These are phyloP conservation scores for Porites lobata DNA, from an alignment of 92 coral and sea anemone genomes.

Conservation along the genomic window DNA sequence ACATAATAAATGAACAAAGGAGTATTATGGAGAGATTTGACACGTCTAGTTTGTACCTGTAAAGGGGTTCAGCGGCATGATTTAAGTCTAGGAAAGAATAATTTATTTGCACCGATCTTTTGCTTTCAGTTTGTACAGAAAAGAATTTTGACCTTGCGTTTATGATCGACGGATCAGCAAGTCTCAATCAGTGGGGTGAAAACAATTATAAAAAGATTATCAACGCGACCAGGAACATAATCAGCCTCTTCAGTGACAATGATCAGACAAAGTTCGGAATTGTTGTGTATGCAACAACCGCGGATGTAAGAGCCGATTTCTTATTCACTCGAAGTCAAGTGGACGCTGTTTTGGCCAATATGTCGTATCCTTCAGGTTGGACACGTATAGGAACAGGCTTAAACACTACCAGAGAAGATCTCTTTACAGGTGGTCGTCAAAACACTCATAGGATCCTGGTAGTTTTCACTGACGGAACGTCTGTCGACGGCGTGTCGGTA, in stretches of 20 bases:
- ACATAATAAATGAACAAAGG: too few relatives aligned
- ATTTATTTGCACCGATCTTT: neutral
- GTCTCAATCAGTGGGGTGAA: constrained; percentile 34
- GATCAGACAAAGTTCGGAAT: constrained; percentile 2
- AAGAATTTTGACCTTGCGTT: constrained; percentile 14
- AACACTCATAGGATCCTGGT: constrained; percentile 31
- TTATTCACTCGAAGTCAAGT: neutral
- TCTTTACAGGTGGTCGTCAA: constrained; percentile 8
- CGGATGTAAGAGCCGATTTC: constrained; percentile 21
- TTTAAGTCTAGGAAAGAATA: neutral
- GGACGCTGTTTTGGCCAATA: neutral
- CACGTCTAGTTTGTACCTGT: too few relatives aligned
- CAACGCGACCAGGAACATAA: neutral
- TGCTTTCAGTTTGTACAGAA: constrained; percentile 20
- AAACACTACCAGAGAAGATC: constrained; percentile 6
- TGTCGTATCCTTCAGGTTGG: constrained; percentile 29
- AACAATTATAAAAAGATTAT: constrained; percentile 24
- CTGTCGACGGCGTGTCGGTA: constrained; percentile 29
- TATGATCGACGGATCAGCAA: constrained; percentile 40
- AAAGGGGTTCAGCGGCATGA: too few relatives aligned
- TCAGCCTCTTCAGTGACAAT: constrained; percentile 3
- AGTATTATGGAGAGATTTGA: too few relatives aligned
- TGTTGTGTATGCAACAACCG: constrained; percentile 21
- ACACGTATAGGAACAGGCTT: constrained; percentile 34
- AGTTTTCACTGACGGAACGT: constrained; percentile 20